These are phyloP conservation scores for Tachypleus tridentatus DNA, from an alignment of 1,140 invertebrate genomes.

Conservation along the genomic window DNA sequence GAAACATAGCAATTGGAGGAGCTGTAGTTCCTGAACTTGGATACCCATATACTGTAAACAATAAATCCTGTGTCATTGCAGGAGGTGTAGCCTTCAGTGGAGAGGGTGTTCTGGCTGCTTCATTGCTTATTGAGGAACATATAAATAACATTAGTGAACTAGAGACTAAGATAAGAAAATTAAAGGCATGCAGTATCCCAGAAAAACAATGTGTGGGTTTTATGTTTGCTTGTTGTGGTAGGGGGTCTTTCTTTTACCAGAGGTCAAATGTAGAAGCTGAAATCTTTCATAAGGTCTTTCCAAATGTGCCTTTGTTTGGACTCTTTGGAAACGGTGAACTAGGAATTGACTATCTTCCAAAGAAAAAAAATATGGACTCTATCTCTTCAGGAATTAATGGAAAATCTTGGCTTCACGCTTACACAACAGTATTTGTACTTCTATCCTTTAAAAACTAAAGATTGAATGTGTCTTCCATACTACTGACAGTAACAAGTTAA, in stretches of 20 bases:
- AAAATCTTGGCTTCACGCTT: slow-evolving; percentile 27
- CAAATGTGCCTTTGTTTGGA: slow-evolving; percentile 43
- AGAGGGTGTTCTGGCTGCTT: slow-evolving; percentile 27
- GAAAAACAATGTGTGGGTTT: slow-evolving; percentile 38
- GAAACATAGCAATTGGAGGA: slow-evolving; percentile 29
- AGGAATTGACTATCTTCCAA: slow-evolving; percentile 35
- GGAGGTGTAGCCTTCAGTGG: slow-evolving; percentile 30
- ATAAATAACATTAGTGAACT: slow-evolving; percentile 24
- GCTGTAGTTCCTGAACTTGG: slow-evolving; percentile 20
- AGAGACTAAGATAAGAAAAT: slow-evolving; percentile 26
- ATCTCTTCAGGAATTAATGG: neutral
- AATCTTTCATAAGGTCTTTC: slow-evolving; percentile 45
- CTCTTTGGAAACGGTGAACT: slow-evolving; percentile 48
- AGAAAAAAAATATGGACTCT: slow-evolving; percentile 16
- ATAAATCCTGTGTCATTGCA: slow-evolving; percentile 7
- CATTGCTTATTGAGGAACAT: slow-evolving; percentile 27
- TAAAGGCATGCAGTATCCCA: slow-evolving; percentile 31
- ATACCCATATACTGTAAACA: neutral
- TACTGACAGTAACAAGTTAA: too few species aligned
- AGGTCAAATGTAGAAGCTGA: slow-evolving; percentile 40
- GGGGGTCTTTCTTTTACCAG: slow-evolving; percentile 35
- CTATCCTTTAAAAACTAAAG: slow-evolving; percentile 12
- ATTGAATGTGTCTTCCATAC: too few species aligned
- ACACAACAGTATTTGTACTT: slow-evolving; percentile 29
- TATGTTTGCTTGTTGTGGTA: slow-evolving; percentile 46